These are phyloP conservation scores for Oreochromis spilurus DNA, from an alignment of 2,113 vertebrate genomes.

Conservation along the genomic window DNA sequence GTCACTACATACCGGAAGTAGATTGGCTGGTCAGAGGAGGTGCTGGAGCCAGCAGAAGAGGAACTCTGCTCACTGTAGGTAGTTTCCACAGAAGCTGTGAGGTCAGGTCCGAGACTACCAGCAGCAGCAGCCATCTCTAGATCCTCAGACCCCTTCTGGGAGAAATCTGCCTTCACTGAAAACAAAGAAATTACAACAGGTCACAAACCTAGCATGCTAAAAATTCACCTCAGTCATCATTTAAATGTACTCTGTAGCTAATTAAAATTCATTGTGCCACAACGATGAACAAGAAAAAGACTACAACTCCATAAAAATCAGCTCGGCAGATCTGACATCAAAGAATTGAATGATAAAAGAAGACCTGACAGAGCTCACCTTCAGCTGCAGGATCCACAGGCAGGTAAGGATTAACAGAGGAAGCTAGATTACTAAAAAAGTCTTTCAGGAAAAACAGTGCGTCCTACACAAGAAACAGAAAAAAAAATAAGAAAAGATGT, in stretches of 20 bases:
- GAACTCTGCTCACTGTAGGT: conserved; percentile 75
- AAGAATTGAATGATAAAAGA: background rate
- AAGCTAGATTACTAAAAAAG: conserved; percentile 83
- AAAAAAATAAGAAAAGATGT: background rate
- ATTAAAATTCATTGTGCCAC: background rate
- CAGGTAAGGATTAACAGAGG: conserved; percentile 79
- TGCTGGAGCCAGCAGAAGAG: conserved; percentile 72
- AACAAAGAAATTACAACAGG: background rate
- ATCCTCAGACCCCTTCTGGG: conserved; percentile 62
- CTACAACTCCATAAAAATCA: background rate
- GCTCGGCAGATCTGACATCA: background rate
- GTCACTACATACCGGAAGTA: conserved; percentile 80
- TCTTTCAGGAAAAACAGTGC: conserved; percentile 91
- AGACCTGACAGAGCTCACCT: conserved; percentile 52
- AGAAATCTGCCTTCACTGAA: conserved; percentile 69
- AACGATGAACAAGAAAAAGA: background rate
- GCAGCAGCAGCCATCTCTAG: conserved; percentile 32
- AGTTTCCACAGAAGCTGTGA: conserved; percentile 73
- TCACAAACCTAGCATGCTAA: background rate
- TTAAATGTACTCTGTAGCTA: background rate
- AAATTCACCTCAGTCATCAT: background rate
- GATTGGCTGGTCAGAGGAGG: conserved; percentile 83
- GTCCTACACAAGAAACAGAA: conserved; percentile 68
- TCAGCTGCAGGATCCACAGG: conserved; percentile 79
- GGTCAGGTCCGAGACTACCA: conserved; percentile 56